These are phyloP conservation scores for Nibea coibor DNA, from an alignment of 2,113 vertebrate species.

Conservation along the genomic window DNA sequence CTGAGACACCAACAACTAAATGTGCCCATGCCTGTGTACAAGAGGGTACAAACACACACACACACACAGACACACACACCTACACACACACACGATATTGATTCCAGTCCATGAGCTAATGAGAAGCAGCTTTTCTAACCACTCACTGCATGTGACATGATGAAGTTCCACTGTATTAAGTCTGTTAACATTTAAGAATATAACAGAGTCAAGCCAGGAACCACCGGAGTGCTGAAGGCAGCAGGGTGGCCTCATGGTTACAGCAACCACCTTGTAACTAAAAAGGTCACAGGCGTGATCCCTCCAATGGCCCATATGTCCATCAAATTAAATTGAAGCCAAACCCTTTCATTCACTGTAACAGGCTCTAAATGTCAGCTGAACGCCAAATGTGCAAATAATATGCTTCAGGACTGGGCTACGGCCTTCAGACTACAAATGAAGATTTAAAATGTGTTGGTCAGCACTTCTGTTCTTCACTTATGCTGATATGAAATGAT, in stretches of 20 bases:
- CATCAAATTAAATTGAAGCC: conserved; percentile 50
- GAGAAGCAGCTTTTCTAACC: conserved; percentile 57
- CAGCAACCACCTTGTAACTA: conserved; percentile 66
- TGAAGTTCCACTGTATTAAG: conserved; percentile 60
- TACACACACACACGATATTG: conserved; percentile 46
- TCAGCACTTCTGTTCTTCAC: conserved; percentile 27
- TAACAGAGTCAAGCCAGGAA: conserved; percentile 50
- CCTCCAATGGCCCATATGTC: conserved; percentile 48
- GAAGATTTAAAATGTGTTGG: not conserved
- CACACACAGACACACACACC: conserved; percentile 38
- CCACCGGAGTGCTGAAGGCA: conserved; percentile 35
- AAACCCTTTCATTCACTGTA: conserved; percentile 28
- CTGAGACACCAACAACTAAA: conserved; percentile 13
- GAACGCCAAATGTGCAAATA: conserved; percentile 42
- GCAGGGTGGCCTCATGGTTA: conserved; percentile 66
- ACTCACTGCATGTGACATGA: conserved; percentile 58
- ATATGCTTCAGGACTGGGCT: not conserved
- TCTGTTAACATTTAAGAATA: conserved; percentile 68
- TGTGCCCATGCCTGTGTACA: too few species aligned
- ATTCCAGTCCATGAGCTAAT: conserved; percentile 64
- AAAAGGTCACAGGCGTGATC: conserved; percentile 61
- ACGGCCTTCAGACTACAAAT: not conserved
- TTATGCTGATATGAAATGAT: not conserved
- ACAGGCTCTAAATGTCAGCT: conserved; percentile 32
- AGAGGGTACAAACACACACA: conserved; percentile 1